Evolutionary conservation across 2,797 vertebrate genomes (phyloP).

Genomic region (Channallabes apus): DNA sequence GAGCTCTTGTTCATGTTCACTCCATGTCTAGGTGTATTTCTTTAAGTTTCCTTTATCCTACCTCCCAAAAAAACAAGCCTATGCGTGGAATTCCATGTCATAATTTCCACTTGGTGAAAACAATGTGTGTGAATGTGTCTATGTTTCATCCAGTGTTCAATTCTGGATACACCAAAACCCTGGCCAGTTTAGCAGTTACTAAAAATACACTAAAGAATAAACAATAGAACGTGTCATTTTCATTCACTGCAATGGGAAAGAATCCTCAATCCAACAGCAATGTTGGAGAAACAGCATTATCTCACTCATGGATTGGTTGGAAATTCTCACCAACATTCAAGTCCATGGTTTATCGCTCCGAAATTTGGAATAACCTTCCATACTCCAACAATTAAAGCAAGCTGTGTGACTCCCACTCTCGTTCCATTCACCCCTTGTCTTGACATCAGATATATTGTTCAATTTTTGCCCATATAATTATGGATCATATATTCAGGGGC

Average conservation of each 20-base stretch:
- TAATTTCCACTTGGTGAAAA: not conserved
- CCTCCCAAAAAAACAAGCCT: not conserved
- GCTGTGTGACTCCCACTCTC: constrained; percentile 30
- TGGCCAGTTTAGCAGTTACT: not conserved
- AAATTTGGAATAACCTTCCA: constrained; percentile 7
- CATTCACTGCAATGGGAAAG: constrained; percentile 61
- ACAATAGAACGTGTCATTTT: not conserved
- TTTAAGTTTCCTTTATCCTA: not conserved
- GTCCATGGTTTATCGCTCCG: constrained; percentile 9
- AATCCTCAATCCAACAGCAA: not conserved
- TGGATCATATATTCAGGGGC: constrained; percentile 58
- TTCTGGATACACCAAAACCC: not conserved
- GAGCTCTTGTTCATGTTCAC: not conserved
- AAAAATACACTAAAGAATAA: not conserved
- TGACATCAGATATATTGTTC: constrained; percentile 56
- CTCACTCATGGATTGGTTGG: not conserved
- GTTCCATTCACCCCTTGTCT: constrained; percentile 47
- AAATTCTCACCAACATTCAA: not conserved
- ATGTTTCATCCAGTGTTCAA: not conserved
- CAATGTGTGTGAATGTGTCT: not conserved
- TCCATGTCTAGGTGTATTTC: not conserved
- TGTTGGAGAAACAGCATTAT: not conserved
- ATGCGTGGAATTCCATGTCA: not conserved
- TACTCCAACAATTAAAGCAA: constrained; percentile 35
- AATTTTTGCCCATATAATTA: constrained; percentile 59